phyloP scores from a whole-genome alignment of 2,888 invertebrate species.

The Agriotes lineatus region DNA sequence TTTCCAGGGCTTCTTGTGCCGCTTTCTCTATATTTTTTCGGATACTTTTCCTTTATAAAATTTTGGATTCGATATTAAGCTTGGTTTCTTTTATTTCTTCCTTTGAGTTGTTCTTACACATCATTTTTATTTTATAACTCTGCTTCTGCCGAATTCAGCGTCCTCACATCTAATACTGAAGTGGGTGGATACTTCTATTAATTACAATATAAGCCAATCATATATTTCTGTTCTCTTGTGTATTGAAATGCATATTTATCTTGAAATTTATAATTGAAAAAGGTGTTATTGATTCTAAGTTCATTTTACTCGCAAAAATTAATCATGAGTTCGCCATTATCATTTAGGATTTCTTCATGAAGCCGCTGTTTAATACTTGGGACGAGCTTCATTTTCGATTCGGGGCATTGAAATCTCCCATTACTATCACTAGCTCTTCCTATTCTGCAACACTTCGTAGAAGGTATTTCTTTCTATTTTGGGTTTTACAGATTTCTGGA shows the following conservation, averaged over 20 bases:
- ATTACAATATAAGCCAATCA: slow-evolving; percentile 41
- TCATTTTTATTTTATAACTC: slow-evolving; percentile 35
- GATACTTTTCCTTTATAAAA: neutral
- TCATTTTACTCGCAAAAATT: slow-evolving; percentile 37
- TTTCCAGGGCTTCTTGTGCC: neutral
- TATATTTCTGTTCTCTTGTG: slow-evolving; percentile 30
- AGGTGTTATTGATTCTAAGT: slow-evolving; percentile 45
- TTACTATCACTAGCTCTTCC: neutral
- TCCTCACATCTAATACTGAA: slow-evolving; percentile 35
- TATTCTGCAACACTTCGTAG: slow-evolving; percentile 27
- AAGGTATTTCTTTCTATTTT: slow-evolving; percentile 14
- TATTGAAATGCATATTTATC: slow-evolving; percentile 35
- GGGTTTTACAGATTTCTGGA: neutral
- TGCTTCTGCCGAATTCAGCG: slow-evolving; percentile 26
- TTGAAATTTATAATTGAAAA: slow-evolving; percentile 36
- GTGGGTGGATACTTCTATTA: slow-evolving; percentile 33
- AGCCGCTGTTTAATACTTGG: slow-evolving; percentile 37
- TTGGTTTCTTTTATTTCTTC: neutral
- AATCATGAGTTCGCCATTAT: slow-evolving; percentile 34
- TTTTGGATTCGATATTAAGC: slow-evolving; percentile 36
- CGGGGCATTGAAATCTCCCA: slow-evolving; percentile 29
- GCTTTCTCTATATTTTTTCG: slow-evolving; percentile 7
- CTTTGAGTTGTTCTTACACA: neutral
- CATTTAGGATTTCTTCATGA: slow-evolving; percentile 33
- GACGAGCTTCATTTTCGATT: slow-evolving; percentile 32